Evolutionary conservation across 2,113 vertebrate genomes (phyloP).

Genomic region (Agelaius tricolor): DNA sequence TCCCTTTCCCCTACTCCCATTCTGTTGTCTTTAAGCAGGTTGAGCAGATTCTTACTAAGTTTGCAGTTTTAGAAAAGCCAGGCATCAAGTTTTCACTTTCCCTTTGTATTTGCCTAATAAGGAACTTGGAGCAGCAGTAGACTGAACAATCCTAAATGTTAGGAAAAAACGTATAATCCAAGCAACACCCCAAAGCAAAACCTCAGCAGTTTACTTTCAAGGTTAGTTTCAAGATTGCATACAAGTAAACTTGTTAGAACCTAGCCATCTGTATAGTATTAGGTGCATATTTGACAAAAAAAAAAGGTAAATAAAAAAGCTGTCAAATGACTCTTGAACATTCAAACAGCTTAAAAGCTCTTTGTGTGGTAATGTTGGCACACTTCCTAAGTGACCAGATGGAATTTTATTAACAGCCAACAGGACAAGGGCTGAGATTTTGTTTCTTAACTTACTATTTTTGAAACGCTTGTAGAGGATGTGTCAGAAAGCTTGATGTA

Average conservation of each 20-base stretch:
- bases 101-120: conserved; percentile 30
- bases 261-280: conserved; percentile 61
- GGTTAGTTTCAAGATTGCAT: conserved; percentile 42
- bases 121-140: conserved; percentile 45
- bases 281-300: conserved; percentile 45
- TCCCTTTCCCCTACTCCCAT: background rate
- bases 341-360: conserved; percentile 1
- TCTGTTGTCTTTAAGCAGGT: background rate
- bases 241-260: conserved; percentile 61
- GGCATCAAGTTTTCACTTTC: background rate
- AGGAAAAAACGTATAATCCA: background rate
- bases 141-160: conserved; percentile 57
- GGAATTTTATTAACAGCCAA: conserved; percentile 65
- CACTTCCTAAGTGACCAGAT: conserved; percentile 65
- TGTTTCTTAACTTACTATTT: conserved; percentile 49
- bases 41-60: background rate
- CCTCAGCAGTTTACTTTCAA: conserved; percentile 61
- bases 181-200: conserved; percentile 49
- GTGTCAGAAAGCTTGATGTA: conserved; percentile 39
- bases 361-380: conserved; percentile 63
- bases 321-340: conserved; percentile 38
- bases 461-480: conserved; percentile 8
- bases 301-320: conserved; percentile 49
- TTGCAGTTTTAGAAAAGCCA: background rate
- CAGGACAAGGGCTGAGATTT: conserved; percentile 53